These are phyloP conservation scores for Phyllostomus hastatus DNA, from an alignment of 2,113 vertebrate genomes.

Conservation along the genomic window DNA sequence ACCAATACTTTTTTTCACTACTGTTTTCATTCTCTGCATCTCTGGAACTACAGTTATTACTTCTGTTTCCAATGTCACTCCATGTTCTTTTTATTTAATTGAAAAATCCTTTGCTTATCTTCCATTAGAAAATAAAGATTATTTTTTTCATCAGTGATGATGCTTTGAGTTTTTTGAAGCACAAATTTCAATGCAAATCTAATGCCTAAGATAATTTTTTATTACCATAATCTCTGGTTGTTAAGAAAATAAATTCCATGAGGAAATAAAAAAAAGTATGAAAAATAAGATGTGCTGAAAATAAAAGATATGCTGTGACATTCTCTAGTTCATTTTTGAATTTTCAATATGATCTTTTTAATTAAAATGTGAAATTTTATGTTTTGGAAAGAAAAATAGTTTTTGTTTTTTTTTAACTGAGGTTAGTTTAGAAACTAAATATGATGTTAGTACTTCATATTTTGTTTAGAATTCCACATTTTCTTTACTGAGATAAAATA, in stretches of 20 bases:
- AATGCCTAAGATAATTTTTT: background rate
- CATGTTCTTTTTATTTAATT: background rate
- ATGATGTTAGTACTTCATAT: background rate
- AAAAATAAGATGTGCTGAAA: background rate
- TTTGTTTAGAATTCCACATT: background rate
- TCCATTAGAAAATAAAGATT: background rate
- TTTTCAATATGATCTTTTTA: background rate
- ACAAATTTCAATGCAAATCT: background rate
- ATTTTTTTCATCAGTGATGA: background rate
- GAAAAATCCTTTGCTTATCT: background rate
- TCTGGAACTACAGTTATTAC: background rate
- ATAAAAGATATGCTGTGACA: background rate
- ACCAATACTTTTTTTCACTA: background rate
- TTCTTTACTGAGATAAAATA: background rate
- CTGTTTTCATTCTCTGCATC: background rate
- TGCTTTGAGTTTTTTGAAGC: background rate
- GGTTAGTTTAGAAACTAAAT: background rate
- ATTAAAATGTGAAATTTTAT: slow-evolving; percentile 3
- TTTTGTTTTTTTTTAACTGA: background rate
- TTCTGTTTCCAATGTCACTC: background rate
- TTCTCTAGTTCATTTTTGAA: background rate
- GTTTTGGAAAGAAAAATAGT: background rate
- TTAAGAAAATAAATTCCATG: background rate
- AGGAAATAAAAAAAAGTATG: background rate
- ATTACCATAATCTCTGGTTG: background rate